Conservation (phyloP, 2,797 vertebrate genomes). For the Eospalax fontanierii region DNA sequence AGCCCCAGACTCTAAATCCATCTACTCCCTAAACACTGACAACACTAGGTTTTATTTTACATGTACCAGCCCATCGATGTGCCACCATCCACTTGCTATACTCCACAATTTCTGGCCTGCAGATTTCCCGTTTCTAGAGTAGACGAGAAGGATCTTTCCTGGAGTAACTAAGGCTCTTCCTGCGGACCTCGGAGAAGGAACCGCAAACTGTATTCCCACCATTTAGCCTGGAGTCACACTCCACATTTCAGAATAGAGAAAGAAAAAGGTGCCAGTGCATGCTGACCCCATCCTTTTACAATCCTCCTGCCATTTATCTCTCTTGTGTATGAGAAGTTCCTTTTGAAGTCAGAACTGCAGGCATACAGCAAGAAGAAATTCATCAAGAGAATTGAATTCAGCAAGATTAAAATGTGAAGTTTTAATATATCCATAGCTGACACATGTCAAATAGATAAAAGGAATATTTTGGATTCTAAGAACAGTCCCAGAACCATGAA, state of each 20-base stretch:
- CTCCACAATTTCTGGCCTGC: background rate
- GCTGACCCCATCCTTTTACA: constrained; percentile 28
- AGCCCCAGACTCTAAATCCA: too few species aligned
- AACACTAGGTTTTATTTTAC: background rate
- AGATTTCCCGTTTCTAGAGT: background rate
- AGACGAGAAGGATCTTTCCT: background rate
- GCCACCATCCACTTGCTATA: too few species aligned
- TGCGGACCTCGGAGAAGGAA: accelerated
- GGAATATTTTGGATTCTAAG: constrained; percentile 57
- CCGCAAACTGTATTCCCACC: background rate
- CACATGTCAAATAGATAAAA: constrained; percentile 78
- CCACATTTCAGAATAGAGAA: constrained; percentile 26
- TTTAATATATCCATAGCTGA: constrained; percentile 78
- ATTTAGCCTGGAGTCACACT: background rate
- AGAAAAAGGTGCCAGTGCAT: background rate
- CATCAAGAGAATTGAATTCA: constrained; percentile 63
- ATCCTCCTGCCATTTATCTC: constrained; percentile 39
- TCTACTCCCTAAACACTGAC: background rate
- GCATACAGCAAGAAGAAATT: constrained; percentile 67
- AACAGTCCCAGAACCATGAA: constrained; percentile 22
- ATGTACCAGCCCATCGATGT: accelerated
- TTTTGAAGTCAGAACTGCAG: constrained; percentile 78
- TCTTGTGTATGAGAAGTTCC: constrained; percentile 54
- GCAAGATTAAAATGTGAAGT: constrained; percentile 78
- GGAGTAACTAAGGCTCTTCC: background rate